A percentile compares a stretch with the other conserved stretches of the same genome.
Conservation (phyloP, 2,797 vertebrate species). For the Harpagifer antarcticus region DNA sequence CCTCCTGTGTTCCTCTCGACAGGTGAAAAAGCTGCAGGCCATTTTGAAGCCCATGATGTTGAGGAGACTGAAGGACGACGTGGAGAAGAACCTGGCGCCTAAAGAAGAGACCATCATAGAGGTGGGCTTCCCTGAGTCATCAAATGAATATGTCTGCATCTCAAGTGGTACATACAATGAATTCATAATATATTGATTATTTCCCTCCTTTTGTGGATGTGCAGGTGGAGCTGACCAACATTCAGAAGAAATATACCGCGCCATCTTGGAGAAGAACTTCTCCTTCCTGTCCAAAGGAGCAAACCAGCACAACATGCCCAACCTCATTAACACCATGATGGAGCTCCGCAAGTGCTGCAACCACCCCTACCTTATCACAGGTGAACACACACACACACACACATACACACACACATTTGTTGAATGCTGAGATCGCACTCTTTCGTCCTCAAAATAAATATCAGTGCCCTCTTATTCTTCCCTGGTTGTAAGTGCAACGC, state of each 20-base stretch:
- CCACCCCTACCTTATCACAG: constrained; percentile 98
- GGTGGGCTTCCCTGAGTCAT: constrained; percentile 37
- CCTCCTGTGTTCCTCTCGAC: neutral
- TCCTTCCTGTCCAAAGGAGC: constrained; percentile 94
- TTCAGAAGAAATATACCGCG: constrained; percentile 99
- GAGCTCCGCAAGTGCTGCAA: constrained; percentile 99
- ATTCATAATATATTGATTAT: too few species aligned
- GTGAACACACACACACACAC: constrained; percentile 67
- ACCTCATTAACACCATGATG: constrained; percentile 99
- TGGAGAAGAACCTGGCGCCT: constrained; percentile 97
- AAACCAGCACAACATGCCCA: constrained; percentile 80
- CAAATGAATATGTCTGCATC: neutral
- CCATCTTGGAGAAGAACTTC: constrained; percentile 99
- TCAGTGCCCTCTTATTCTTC: too few species aligned
- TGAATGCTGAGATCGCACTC: too few species aligned
- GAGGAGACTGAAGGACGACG: constrained; percentile 96
- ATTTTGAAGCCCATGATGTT: constrained; percentile 99
- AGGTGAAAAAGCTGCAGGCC: constrained; percentile 97
- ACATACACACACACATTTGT: too few species aligned
- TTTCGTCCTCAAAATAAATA: too few species aligned
- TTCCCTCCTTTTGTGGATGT: neutral
- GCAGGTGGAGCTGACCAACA: constrained; percentile 97
- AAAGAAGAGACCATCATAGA: constrained; percentile 96
- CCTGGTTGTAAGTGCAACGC: too few species aligned
- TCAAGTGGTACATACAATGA: too few species aligned